These are phyloP conservation scores for Clostera curtula DNA, from an alignment of 2,888 invertebrate genomes.

Conservation along the genomic window DNA sequence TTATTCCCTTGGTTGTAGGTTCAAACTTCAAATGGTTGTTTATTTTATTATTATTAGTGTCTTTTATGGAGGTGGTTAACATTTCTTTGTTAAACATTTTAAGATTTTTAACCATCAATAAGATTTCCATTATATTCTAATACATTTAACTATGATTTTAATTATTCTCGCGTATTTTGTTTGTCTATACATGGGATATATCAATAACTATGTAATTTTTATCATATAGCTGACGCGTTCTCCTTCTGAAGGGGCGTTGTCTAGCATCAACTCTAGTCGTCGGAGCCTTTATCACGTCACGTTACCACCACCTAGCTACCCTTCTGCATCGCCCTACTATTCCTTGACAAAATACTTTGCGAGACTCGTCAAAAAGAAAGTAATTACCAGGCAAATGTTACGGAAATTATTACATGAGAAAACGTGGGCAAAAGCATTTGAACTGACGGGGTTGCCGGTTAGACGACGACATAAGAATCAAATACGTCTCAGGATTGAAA, in stretches of 20 bases:
- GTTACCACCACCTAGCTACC: constrained; percentile 83
- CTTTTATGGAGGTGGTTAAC: no score
- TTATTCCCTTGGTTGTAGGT: no score
- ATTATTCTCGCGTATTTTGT: no score
- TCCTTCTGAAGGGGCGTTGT: constrained; percentile 71
- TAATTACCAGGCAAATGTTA: constrained; percentile 81
- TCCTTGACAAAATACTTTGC: constrained; percentile 85
- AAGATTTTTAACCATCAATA: no score
- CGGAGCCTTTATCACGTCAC: constrained; percentile 76
- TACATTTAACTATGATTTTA: no score
- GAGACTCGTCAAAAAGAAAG: constrained; percentile 81
- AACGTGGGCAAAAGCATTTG: constrained; percentile 66
- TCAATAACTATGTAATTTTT: constrained; percentile 40
- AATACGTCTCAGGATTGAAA: constrained; percentile 53
- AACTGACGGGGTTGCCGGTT: constrained; percentile 60
- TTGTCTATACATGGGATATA: constrained; percentile 9
- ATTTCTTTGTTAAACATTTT: no score
- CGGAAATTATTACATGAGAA: constrained; percentile 82
- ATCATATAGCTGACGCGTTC: constrained; percentile 67
- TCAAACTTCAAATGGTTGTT: no score
- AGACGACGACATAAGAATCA: constrained; percentile 62
- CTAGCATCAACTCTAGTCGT: constrained; percentile 69
- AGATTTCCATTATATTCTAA: no score
- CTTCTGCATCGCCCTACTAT: constrained; percentile 85
- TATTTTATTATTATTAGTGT: no score